Percentiles rank a stretch among this genome's conserved stretches.
These are phyloP conservation scores for Epizoanthus rinbou DNA, from an alignment of 92 coral and sea anemone species.

Conservation along the genomic window DNA sequence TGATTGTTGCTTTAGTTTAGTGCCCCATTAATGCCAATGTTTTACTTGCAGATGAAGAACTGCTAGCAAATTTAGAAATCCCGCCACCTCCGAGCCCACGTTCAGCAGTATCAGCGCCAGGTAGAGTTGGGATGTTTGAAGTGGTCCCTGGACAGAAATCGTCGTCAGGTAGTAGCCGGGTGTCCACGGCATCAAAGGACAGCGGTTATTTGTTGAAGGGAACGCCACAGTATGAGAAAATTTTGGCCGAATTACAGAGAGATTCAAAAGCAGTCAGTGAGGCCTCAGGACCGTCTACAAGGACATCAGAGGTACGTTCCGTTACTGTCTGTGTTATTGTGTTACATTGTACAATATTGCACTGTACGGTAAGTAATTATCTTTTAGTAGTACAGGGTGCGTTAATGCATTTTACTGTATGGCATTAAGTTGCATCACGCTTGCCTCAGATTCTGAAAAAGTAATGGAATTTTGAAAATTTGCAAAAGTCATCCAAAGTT, in stretches of 20 bases:
- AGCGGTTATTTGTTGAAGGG: slow-evolving; percentile 3
- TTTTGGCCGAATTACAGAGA: slow-evolving; percentile 33
- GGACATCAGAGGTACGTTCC: slow-evolving; percentile 1
- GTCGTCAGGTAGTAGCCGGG: slow-evolving; percentile 47
- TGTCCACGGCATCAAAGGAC: slow-evolving; percentile 10
- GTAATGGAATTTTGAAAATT: no score
- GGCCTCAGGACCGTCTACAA: slow-evolving; percentile 12
- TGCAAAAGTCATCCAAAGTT: no score
- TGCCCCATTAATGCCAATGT: no score
- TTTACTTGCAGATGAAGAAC: slow-evolving; percentile 62
- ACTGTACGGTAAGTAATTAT: no score
- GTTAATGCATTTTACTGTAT: no score
- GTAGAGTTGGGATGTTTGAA: slow-evolving; percentile 7
- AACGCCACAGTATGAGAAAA: slow-evolving; percentile 24
- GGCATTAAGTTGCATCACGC: no score
- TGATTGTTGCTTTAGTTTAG: no score
- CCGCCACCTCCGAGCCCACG: slow-evolving; percentile 19
- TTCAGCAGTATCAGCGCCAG: slow-evolving; percentile 34
- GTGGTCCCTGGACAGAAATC: slow-evolving; percentile 29
- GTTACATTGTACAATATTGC: no score
- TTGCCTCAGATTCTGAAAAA: no score
- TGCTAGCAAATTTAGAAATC: slow-evolving; percentile 61
- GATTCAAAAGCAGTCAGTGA: slow-evolving; percentile 1
- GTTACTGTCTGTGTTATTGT: no score
- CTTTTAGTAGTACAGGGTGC: no score